Evolutionary conservation across 2,797 vertebrate genomes (phyloP), one percentile per base, ranked within the genome.

Genomic region (Coregonus sp.): DNA sequence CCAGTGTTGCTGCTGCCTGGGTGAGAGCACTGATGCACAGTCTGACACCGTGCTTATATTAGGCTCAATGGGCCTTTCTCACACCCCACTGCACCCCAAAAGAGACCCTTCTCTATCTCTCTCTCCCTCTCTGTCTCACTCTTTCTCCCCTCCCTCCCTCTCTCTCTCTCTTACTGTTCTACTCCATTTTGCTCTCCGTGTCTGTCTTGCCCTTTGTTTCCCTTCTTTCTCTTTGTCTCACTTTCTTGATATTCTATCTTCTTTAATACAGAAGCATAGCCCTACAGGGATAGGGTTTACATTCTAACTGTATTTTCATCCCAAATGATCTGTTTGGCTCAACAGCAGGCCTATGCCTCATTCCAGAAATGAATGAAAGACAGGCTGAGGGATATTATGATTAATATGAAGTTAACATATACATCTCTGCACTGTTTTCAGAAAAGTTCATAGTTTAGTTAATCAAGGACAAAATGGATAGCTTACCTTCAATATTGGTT

Each of bases 11-110:
- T 78, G 92, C 92, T 94, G 91, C 92, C 93, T 65, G 90, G 92
- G 92, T 94, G 92, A 94, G 92, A 91, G 91, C 92, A 88, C 86
- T 92, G 91, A 94, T 92, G 93, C 93, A 90, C 93, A 92, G 89
- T 92, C 90, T 91, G 92, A 93, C 89, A 85, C 66, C 78, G 89
- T 87, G 89, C 92, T 93, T 91, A 91, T 90, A 92, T 89, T 84
- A 73, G 77, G 79, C 84, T 94, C 91, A 94, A 94, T 90, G 89
- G 92, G 82, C 84, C 90, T 88, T 91, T 94, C 94, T 94, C 91
- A 95, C 93, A 95, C 87, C 89, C 92, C 91, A 92, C 75, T 95
- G 93, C 92, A 93, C 92, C 86, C 91, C 85, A 94, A 94, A 92
- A 79, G 91, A 92, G 80, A 83, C 89, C 88, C 83, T 84, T 86